Conservation (phyloP, 2,113 vertebrate species). For the Rhinoderma darwinii region DNA sequence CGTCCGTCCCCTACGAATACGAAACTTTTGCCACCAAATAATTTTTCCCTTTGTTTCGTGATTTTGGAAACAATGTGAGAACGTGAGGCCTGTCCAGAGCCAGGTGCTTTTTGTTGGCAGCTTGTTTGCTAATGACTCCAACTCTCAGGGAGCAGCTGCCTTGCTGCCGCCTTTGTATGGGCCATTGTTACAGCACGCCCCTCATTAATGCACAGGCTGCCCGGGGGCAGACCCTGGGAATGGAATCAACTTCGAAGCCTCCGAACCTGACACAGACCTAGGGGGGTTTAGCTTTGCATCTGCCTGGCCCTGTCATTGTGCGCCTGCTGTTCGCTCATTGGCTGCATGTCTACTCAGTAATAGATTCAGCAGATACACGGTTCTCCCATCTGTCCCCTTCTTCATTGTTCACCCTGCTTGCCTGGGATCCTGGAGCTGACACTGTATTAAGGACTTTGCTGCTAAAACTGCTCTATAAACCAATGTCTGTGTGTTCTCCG, state of each 20-base stretch:
- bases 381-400: conserved; percentile 92
- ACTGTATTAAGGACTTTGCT: conserved; percentile 79
- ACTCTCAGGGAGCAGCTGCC: conserved; percentile 94
- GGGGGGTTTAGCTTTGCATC: conserved; percentile 81
- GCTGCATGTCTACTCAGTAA: conserved; percentile 75
- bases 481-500: conserved; percentile 79
- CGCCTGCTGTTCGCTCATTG: conserved; percentile 78
- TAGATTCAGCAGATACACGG: conserved; percentile 89
- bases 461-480: conserved; percentile 75
- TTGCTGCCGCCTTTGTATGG: conserved; percentile 87
- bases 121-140: conserved; percentile 84
- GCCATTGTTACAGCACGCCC: conserved; percentile 91
- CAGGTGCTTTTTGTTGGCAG: conserved; percentile 95
- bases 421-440: conserved; percentile 72
- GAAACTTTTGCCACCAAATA: conserved; percentile 75
- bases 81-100: conserved; percentile 83
- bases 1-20: conserved; percentile 60
- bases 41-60: conserved; percentile 76
- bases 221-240: conserved; percentile 83
- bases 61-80: conserved; percentile 76
- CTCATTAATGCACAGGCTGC: conserved; percentile 91
- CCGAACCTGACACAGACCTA: conserved; percentile 76
- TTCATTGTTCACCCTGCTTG: conserved; percentile 89
- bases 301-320: conserved; percentile 84
- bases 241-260: conserved; percentile 87